Percentiles rank a stretch among this genome's conserved stretches.
Conservation (phyloP, 2,888 invertebrate species). For the Hemistola chrysoprasaria region DNA sequence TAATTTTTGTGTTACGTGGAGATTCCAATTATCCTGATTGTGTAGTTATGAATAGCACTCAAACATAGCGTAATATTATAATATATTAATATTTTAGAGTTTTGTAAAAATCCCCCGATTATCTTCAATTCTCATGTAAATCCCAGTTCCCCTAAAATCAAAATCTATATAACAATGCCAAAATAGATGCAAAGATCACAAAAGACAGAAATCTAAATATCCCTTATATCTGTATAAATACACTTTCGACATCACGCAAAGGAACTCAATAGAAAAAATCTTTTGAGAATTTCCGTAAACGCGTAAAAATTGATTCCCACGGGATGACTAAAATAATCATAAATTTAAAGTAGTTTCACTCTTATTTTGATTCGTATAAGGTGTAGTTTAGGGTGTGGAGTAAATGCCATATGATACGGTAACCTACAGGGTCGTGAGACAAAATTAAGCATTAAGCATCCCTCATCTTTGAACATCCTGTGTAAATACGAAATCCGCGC, state of each 20-base stretch:
- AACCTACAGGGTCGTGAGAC: conserved; percentile 74
- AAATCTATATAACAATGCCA: conserved; percentile 6
- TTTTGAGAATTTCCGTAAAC: conserved; percentile 63
- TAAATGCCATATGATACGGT: conserved; percentile 50
- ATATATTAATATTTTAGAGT: too few relatives aligned
- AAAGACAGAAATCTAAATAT: conserved; percentile 23
- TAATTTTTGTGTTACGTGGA: too few relatives aligned
- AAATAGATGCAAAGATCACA: conserved; percentile 16
- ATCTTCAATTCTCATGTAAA: too few relatives aligned
- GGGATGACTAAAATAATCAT: conserved; percentile 33
- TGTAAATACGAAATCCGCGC: conserved; percentile 60
- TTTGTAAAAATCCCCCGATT: too few relatives aligned
- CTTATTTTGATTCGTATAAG: conserved; percentile 11
- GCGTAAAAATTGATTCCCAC: conserved; percentile 72
- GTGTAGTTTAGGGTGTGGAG: conserved; percentile 20
- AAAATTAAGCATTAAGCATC: conserved; percentile 70
- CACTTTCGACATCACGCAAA: conserved; percentile 29
- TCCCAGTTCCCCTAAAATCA: conserved; percentile 1
- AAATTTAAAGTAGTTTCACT: conserved; percentile 16
- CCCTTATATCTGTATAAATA: conserved; percentile 30
- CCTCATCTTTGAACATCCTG: conserved; percentile 70
- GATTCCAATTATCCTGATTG: too few relatives aligned
- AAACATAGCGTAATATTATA: too few relatives aligned
- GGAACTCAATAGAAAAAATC: conserved; percentile 35
- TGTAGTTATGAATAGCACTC: too few relatives aligned